phyloP scores from a whole-genome alignment of 1,140 invertebrate genomes.

The Drosophila auraria region DNA sequence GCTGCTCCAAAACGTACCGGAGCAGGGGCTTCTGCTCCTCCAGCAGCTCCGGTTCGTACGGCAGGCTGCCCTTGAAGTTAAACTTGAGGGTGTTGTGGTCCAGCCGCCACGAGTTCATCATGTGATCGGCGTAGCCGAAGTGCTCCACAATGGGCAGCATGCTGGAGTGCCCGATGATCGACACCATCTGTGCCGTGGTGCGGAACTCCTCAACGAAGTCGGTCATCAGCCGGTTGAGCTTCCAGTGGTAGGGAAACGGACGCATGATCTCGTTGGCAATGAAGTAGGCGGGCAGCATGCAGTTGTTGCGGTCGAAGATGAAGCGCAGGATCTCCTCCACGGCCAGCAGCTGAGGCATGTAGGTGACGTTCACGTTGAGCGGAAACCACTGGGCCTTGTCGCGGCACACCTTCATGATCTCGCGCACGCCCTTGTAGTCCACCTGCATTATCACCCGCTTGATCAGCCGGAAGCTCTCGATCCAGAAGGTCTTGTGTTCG shows the following conservation, averaged over 20 bases:
- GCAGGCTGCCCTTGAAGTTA: slow-evolving; percentile 95
- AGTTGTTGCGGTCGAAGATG: slow-evolving; percentile 96
- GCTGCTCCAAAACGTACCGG: slow-evolving; percentile 96
- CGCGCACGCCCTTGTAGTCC: slow-evolving; percentile 97
- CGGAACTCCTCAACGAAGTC: slow-evolving; percentile 97
- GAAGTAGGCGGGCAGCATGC: slow-evolving; percentile 96
- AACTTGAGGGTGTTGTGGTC: slow-evolving; percentile 95
- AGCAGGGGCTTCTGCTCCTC: slow-evolving; percentile 95
- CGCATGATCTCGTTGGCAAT: slow-evolving; percentile 98
- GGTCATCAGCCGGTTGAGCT: slow-evolving; percentile 93
- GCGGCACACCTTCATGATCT: slow-evolving; percentile 96
- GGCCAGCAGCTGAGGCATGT: slow-evolving; percentile 92
- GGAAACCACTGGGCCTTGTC: slow-evolving; percentile 94
- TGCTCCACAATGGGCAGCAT: slow-evolving; percentile 97
- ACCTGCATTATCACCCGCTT: slow-evolving; percentile 94
- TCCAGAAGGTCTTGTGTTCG: slow-evolving; percentile 93
- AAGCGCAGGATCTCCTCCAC: slow-evolving; percentile 92
- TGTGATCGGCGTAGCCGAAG: slow-evolving; percentile 94
- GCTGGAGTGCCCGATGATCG: slow-evolving; percentile 94
- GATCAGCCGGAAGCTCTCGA: slow-evolving; percentile 94
- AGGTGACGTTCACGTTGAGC: slow-evolving; percentile 90
- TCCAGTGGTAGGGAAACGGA: slow-evolving; percentile 96
- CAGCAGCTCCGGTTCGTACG: slow-evolving; percentile 95
- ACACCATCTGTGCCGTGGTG: slow-evolving; percentile 96
- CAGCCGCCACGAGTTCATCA: slow-evolving; percentile 96